Conservation (phyloP, 1,140 invertebrate genomes). For the Mamestra configurata region DNA sequence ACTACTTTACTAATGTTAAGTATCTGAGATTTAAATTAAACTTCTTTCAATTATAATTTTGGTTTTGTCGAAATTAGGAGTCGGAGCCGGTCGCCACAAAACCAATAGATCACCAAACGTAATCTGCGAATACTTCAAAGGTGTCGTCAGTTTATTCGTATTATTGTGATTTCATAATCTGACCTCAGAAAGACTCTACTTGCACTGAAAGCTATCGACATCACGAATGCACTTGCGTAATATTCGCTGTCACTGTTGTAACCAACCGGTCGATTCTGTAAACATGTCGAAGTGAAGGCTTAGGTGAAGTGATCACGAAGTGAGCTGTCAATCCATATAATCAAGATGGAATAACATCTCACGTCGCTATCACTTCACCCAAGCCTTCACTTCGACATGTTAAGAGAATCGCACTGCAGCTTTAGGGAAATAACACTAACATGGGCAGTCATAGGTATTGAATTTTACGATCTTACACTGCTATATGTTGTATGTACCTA, state of each 20-base stretch:
- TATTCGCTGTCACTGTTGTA: too few species aligned
- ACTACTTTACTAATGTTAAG: too few species aligned
- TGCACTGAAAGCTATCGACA: background rate
- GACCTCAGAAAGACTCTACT: background rate
- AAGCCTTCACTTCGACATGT: too few species aligned
- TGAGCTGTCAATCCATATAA: too few species aligned
- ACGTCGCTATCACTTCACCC: too few species aligned
- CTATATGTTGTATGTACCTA: background rate
- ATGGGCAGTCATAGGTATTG: background rate
- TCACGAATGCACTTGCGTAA: background rate
- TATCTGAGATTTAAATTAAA: too few species aligned
- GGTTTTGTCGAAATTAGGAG: conserved; percentile 27
- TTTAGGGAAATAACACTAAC: background rate
- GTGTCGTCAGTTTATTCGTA: background rate
- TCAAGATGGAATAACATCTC: too few species aligned
- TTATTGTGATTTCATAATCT: background rate
- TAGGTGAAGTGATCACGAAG: too few species aligned
- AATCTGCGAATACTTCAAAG: conserved; percentile 5
- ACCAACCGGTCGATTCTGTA: too few species aligned
- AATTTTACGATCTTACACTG: background rate
- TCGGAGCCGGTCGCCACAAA: background rate
- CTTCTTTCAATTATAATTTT: too few species aligned
- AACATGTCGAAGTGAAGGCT: too few species aligned
- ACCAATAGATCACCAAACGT: conserved; percentile 8
- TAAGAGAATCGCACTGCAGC: too few species aligned